These are phyloP conservation scores for Eustalomyia histrio DNA, from an alignment of 2,888 invertebrate species.

Conservation along the genomic window DNA sequence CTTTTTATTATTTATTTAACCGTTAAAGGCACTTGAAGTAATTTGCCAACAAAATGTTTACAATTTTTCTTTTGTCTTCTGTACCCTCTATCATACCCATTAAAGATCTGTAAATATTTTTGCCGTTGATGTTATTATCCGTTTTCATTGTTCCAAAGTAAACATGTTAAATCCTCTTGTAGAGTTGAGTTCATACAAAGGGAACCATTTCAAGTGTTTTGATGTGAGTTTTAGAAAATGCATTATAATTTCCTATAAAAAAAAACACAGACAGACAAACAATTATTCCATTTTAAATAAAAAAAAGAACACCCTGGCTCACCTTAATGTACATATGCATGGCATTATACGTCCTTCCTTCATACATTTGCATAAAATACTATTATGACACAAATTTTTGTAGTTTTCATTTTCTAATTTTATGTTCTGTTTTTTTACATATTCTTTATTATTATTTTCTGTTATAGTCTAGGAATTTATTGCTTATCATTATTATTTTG, in stretches of 20 bases:
- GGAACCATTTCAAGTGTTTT: neutral
- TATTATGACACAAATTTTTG: conserved; percentile 56
- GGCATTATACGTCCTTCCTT: conserved; percentile 6
- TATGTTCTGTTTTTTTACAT: conserved; percentile 40
- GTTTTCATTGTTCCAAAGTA: conserved; percentile 24
- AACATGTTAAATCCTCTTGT: conserved; percentile 38
- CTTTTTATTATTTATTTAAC: conserved; percentile 47
- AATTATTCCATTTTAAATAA: neutral
- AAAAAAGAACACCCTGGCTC: neutral
- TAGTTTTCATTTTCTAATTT: conserved; percentile 55
- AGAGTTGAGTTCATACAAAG: conserved; percentile 3
- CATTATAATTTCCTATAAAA: neutral
- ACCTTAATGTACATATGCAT: conserved; percentile 3
- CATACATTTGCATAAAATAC: conserved; percentile 55
- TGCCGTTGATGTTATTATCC: conserved; percentile 7
- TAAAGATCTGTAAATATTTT: neutral
- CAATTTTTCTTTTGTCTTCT: neutral
- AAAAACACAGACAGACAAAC: neutral
- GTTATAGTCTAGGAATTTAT: conserved; percentile 63
- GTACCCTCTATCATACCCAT: neutral
- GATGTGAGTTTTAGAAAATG: too few relatives aligned
- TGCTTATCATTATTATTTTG: conserved; percentile 66
- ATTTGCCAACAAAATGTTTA: conserved; percentile 57
- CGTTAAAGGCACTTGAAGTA: conserved; percentile 46
- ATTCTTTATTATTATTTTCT: conserved; percentile 17